phyloP scores from a whole-genome alignment of 2,113 vertebrate species.

The Cyphomyrus plagiostoma region DNA sequence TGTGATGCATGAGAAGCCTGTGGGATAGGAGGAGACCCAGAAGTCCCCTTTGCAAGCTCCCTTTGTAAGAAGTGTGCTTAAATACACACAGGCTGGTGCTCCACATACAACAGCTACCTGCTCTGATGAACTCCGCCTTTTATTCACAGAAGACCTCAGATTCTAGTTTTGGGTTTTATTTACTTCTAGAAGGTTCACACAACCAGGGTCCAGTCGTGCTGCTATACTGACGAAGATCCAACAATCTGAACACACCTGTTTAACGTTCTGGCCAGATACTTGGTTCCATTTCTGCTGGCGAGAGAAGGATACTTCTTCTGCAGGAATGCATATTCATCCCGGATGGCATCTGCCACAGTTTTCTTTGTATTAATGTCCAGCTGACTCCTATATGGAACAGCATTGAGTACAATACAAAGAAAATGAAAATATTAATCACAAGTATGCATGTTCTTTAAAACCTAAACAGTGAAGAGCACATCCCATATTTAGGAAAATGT shows the following conservation, averaged over 20 bases:
- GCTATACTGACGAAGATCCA: neutral
- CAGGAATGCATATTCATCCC: conserved; percentile 88
- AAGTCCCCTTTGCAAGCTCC: neutral
- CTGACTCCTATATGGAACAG: conserved; percentile 75
- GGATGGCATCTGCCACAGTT: conserved; percentile 79
- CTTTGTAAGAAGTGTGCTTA: neutral
- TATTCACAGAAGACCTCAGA: neutral
- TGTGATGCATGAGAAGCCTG: conserved; percentile 96
- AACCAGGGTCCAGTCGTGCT: neutral
- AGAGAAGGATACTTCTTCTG: conserved; percentile 97
- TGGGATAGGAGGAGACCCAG: neutral
- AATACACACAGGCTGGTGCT: neutral
- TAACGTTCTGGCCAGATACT: conserved; percentile 88
- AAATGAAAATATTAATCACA: neutral
- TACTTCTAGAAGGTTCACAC: neutral
- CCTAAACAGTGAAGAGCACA: neutral
- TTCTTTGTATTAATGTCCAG: conserved; percentile 97
- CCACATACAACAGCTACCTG: neutral
- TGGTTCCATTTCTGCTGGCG: conserved; percentile 93
- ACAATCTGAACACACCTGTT: conserved; percentile 70
- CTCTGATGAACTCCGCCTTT: neutral
- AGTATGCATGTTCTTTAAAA: neutral
- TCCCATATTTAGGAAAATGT: neutral
- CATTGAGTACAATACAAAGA: neutral
- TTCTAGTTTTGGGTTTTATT: neutral